Base-by-base conservation (phyloP, 2,888 invertebrate species). In the Odontothrips loti region DNA sequence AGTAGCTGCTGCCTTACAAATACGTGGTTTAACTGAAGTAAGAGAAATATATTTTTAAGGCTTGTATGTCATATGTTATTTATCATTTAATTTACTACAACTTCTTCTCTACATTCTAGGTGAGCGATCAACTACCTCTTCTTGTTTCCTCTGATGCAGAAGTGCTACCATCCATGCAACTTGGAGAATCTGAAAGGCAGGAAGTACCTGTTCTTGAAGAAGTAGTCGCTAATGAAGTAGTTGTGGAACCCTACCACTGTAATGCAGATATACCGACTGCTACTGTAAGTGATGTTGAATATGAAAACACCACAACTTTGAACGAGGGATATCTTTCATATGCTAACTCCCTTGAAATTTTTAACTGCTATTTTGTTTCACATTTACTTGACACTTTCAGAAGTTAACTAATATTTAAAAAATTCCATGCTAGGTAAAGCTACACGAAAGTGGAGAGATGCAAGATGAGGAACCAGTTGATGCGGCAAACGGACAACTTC, bases 1-100 rank as follows among this genome's bases (percentile, higher is more conserved):
- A 80, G 85, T 87, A 51, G 88, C 88, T n/a, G 86, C 87, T 80
- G 86, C 85, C 0, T 82, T 88, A 29, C 86, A 86, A 83, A 88
- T 88, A 80, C 85, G 85, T 81, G 88, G 88, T 29, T 84, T 88
- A 3, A 86, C 86, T 83, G 87, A 87, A 84, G 88, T 88, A 84
- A 86, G 86, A 83, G 87, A 87, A 84, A 88, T 88, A 84, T 82
- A 83, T 83, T 80, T 79, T 48, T 20, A 12, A 79, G 48, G 20
- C 47, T 68, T 82, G 79, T 23, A n/a, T 80, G 78, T 34, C 29
- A 9, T 34, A n/a, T 23, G 27, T 27, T 9, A 9, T 75, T 58
- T 2, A 58, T 58, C n/a, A 15, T 15, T n/a, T 58, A n/a, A 58
- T 58, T 43, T 43, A 4, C 34, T 6, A 43, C 6, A 2, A 43